Evolutionary conservation across 30 jellyfish, hydroid and myxozoan species (phyloP), one percentile per base, ranked within the genome.

Genomic region (Haliclystus octoradiatus): DNA sequence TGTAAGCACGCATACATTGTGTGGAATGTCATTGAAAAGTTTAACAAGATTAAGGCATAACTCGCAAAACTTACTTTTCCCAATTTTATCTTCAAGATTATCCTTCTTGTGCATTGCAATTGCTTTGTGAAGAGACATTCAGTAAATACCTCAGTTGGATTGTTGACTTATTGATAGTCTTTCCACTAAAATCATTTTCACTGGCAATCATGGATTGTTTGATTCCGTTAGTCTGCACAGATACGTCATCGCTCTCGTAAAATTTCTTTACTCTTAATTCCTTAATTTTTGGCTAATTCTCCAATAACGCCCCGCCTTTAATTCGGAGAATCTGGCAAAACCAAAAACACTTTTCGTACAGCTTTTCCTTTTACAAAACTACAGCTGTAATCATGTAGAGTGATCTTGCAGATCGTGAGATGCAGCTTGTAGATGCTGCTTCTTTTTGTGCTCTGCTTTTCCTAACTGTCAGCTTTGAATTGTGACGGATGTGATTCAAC

Each of bases 181-280:
- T 62, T 27, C 83, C 83, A 13, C 2, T 60, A 52, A 25, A 31
- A 53, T 60, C 83, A 52, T 31, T 72, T 22, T 49, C 33, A 28
- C 80, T 49, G 19, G 60, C 60, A 7, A 72, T 34, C 23, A 60
- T 69, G 14, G 33, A 1, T 33, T 57, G 75, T 60, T 57, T 72
- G 12, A 64, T 33, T 49, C 74, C 83, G 32, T 74, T 64, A 3
- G 83, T 65, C 52, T 72, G 83, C 83, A 31, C 53, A 52, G 72
- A 35, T 5, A 72, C 60, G 25, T 62, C 77, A 31, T 53, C 83
- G 49, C 74, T 72, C 52, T 26, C 23, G 66, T 52, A 72, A 68
- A 75, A 75, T 40, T 9, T 19, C 57, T 5, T 9, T 5, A 40
- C 57, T 40, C 14, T 19, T 5, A 5, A 40, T 40, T 9, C 57